Conservation (phyloP, 2,888 invertebrate species). For the Marronus borbonicus region DNA sequence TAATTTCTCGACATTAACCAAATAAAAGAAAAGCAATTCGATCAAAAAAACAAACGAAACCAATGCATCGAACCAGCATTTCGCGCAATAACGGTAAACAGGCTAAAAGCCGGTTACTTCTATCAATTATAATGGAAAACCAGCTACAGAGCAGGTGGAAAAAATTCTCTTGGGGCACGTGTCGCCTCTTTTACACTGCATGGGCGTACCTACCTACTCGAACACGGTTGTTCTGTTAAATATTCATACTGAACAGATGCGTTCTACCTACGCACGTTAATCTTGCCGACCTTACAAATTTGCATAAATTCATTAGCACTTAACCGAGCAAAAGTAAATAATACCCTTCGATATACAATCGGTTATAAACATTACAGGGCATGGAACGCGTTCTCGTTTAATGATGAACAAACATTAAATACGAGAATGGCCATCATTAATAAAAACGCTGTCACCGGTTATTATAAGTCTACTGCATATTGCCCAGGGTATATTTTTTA, state of each 20-base stretch:
- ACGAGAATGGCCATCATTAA: not conserved
- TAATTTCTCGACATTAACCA: no score
- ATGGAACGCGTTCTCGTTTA: not conserved
- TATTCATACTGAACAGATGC: slow-evolving; percentile 4
- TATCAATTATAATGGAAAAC: not conserved
- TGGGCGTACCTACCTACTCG: not conserved
- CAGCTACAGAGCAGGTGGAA: slow-evolving; percentile 6
- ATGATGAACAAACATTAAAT: not conserved
- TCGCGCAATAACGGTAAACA: not conserved
- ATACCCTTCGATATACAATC: not conserved
- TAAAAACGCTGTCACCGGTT: not conserved
- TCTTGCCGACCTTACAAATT: not conserved
- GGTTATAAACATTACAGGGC: not conserved
- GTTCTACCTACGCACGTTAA: not conserved
- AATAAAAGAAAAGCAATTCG: no score
- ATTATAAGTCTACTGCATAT: not conserved
- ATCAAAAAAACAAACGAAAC: no score
- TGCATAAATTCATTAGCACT: slow-evolving; percentile 6
- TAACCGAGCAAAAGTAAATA: not conserved
- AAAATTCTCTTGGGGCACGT: not conserved
- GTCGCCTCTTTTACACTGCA: slow-evolving; percentile 1
- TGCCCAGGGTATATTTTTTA: not conserved
- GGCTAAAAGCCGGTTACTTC: not conserved
- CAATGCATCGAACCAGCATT: not conserved
- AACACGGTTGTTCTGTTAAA: slow-evolving; percentile 9